A percentile compares a stretch with the other conserved stretches of the same genome.
phyloP scores from a whole-genome alignment of 2,888 invertebrate genomes.

The Aelia acuminata region DNA sequence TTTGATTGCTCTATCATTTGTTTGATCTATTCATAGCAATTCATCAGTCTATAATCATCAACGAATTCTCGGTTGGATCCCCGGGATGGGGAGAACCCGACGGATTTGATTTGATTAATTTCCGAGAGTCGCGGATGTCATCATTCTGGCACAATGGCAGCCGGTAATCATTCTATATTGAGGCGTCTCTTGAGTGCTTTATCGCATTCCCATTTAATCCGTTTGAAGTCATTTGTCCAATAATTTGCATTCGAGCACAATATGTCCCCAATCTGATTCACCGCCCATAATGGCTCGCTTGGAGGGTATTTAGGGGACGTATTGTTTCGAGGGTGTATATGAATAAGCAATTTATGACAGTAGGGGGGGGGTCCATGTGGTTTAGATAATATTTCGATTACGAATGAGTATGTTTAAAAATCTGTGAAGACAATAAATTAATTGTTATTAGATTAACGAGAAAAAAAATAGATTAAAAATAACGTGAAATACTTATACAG shows the following conservation, averaged over 20 bases:
- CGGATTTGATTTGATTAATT: conserved; percentile 42
- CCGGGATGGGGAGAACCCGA: neutral
- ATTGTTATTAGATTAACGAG: too few relatives aligned
- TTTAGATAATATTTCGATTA: neutral
- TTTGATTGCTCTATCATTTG: neutral
- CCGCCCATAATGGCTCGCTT: neutral
- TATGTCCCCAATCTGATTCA: conserved; percentile 32
- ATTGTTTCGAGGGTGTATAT: neutral
- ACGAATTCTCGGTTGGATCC: neutral
- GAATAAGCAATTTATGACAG: neutral
- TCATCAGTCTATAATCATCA: conserved; percentile 1
- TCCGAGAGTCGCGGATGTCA: conserved; percentile 25
- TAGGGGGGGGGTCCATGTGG: neutral
- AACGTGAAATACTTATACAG: too few relatives aligned
- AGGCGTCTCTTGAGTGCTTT: conserved; percentile 26
- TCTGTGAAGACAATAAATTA: neutral
- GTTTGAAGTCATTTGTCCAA: conserved; percentile 46
- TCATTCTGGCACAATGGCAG: conserved; percentile 30
- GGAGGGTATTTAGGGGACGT: neutral
- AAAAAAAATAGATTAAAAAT: too few relatives aligned
- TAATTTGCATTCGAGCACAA: conserved; percentile 32
- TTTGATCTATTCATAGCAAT: neutral
- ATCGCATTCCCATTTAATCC: conserved; percentile 25
- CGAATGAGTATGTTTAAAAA: neutral
- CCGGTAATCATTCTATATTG: conserved; percentile 36